These are phyloP conservation scores for Hylyphantes graminicola DNA, from an alignment of 1,140 invertebrate genomes.

Conservation along the genomic window DNA sequence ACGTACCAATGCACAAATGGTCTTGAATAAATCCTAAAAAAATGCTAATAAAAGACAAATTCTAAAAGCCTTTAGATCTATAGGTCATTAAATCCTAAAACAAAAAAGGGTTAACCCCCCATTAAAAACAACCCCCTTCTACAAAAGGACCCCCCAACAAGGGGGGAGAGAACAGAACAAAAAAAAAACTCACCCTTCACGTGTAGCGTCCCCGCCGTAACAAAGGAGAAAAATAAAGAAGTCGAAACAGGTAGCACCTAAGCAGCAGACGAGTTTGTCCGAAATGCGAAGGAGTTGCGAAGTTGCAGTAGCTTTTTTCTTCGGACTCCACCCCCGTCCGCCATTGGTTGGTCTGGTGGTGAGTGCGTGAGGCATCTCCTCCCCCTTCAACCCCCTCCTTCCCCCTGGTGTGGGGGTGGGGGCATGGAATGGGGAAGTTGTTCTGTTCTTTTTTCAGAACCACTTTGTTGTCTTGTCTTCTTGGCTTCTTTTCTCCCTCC, in stretches of 20 bases:
- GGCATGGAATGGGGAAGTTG: constrained; percentile 41
- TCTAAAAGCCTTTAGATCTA: no score
- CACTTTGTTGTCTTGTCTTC: constrained; percentile 18
- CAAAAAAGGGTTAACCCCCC: no score
- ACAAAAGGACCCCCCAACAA: no score
- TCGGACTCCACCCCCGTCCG: constrained; percentile 52
- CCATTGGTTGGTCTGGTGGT: constrained; percentile 22
- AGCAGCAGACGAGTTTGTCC: not conserved
- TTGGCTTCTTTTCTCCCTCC: constrained; percentile 11
- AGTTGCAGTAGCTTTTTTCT: constrained; percentile 28
- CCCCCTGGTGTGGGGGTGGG: constrained; percentile 41
- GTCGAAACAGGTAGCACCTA: constrained; percentile 14
- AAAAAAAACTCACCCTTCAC: constrained; percentile 48
- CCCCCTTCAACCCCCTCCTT: constrained; percentile 40
- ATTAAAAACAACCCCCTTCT: no score
- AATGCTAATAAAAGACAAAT: no score
- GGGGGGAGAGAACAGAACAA: not conserved
- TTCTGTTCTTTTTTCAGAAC: not conserved
- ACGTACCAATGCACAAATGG: no score
- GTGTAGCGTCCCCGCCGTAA: constrained; percentile 6
- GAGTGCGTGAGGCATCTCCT: constrained; percentile 52
- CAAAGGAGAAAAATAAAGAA: constrained; percentile 23
- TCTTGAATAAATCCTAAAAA: no score
- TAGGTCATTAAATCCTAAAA: no score
- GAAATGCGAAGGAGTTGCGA: constrained; percentile 16